Evolutionary conservation across 2,113 vertebrate species (phyloP).

Genomic region (Mola mola): DNA sequence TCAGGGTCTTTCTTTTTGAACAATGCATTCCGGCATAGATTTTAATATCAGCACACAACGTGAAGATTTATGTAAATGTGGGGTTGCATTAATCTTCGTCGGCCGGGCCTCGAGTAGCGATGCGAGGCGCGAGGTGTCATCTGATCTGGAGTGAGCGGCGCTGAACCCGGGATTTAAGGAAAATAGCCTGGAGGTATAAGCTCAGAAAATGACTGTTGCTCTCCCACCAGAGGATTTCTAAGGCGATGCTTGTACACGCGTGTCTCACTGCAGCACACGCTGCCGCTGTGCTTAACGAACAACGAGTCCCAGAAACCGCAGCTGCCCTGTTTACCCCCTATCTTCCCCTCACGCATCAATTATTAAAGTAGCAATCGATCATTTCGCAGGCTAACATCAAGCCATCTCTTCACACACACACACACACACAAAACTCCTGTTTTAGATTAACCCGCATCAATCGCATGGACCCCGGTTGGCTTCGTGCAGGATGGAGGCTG

Average conservation of each 20-base stretch:
- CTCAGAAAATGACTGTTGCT: conserved; percentile 74
- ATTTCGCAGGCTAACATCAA: conserved; percentile 78
- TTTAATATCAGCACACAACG: conserved; percentile 12
- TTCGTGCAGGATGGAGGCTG: no score
- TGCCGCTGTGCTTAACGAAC: conserved; percentile 78
- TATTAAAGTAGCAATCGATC: conserved; percentile 84
- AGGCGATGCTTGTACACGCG: conserved; percentile 61
- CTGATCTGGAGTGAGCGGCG: conserved; percentile 42
- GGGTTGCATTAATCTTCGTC: conserved; percentile 9
- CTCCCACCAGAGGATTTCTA: conserved; percentile 69
- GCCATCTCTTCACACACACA: conserved; percentile 63
- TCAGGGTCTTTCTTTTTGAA: background rate
- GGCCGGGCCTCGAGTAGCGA: conserved; percentile 39
- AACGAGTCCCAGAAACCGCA: conserved; percentile 73
- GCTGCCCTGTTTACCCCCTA: conserved; percentile 78
- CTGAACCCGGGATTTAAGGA: conserved; percentile 50
- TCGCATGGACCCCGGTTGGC: no score
- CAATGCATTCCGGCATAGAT: background rate
- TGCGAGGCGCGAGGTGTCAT: conserved; percentile 55
- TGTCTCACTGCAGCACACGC: conserved; percentile 68
- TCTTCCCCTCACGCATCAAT: conserved; percentile 80
- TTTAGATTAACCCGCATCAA: conserved; percentile 71
- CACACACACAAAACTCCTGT: conserved; percentile 39
- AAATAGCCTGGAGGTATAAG: conserved; percentile 73
- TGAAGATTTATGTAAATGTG: conserved; percentile 24